Evolutionary conservation across 2,113 vertebrate genomes (phyloP).

Genomic region (Laticauda laticaudata): DNA sequence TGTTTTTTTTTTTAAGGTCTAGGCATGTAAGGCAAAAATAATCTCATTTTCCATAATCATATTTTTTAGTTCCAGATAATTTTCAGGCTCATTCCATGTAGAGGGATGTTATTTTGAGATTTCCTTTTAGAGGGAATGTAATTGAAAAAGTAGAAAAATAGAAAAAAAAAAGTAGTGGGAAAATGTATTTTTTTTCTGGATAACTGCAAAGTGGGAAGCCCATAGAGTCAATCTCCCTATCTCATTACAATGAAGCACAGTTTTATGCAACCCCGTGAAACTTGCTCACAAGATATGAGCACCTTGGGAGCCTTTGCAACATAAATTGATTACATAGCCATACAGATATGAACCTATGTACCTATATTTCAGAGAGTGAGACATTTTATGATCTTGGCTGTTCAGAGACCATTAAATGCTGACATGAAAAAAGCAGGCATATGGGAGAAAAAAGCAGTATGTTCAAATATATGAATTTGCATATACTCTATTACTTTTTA

Average conservation of each 20-base stretch:
- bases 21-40: neutral
- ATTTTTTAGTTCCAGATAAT: slow-evolving; percentile 7
- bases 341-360: slow-evolving; percentile 9
- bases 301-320: slow-evolving; percentile 12
- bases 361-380: slow-evolving; percentile 20
- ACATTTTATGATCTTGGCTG: slow-evolving; percentile 9
- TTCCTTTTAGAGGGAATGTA: neutral
- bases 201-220: neutral
- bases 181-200: neutral
- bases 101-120: neutral
- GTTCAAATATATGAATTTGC: neutral
- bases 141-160: neutral
- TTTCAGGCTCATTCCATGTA: neutral
- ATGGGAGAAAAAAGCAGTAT: neutral
- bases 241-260: slow-evolving; percentile 20
- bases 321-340: slow-evolving; percentile 31
- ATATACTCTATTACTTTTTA: neutral
- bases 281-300: slow-evolving; percentile 7
- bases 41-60: slow-evolving; percentile 9
- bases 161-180: neutral
- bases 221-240: neutral
- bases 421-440: neutral
- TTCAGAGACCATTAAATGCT: slow-evolving; percentile 19
- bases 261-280: slow-evolving; percentile 9
- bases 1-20: neutral